These are phyloP conservation scores for Melitaea cinxia DNA, from an alignment of 1,140 invertebrate genomes.

Conservation along the genomic window DNA sequence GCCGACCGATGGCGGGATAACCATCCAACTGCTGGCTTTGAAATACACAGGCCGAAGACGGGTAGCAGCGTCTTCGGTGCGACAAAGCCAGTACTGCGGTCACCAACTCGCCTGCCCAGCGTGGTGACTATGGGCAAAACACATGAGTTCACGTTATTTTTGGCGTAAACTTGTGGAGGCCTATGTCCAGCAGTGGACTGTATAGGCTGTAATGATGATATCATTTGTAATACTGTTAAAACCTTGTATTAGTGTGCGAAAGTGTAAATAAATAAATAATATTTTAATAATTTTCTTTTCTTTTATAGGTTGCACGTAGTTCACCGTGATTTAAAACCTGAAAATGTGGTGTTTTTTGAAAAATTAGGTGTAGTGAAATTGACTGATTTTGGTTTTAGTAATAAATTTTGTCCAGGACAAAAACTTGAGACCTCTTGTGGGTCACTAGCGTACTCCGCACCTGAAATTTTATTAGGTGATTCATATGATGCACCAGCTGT, in stretches of 20 bases:
- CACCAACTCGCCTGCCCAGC: too few species aligned
- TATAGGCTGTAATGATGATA: too few species aligned
- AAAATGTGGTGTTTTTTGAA: constrained; percentile 99
- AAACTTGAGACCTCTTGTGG: constrained; percentile 99
- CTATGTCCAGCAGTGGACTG: too few species aligned
- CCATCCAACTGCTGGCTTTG: too few species aligned
- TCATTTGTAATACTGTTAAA: too few species aligned
- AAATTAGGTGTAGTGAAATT: constrained; percentile 98
- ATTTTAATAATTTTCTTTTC: constrained; percentile 32
- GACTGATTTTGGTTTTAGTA: constrained; percentile 99
- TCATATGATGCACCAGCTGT: constrained; percentile 97
- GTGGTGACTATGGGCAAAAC: too few species aligned
- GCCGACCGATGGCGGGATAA: too few species aligned
- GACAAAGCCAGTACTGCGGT: too few species aligned
- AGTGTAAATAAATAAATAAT: neutral
- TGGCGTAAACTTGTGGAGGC: too few species aligned
- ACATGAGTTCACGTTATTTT: too few species aligned
- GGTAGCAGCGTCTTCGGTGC: too few species aligned
- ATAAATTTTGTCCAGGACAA: constrained; percentile 97
- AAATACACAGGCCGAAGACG: too few species aligned
- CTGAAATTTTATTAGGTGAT: constrained; percentile 98
- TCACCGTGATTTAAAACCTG: constrained; percentile 98
- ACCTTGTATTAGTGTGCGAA: neutral
- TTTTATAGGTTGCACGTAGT: constrained; percentile 88
- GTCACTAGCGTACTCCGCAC: constrained; percentile 99